Evolutionary conservation across 2,888 invertebrate genomes (phyloP), one percentile per base, ranked within the genome.

Genomic region (Volucella bombylans): DNA sequence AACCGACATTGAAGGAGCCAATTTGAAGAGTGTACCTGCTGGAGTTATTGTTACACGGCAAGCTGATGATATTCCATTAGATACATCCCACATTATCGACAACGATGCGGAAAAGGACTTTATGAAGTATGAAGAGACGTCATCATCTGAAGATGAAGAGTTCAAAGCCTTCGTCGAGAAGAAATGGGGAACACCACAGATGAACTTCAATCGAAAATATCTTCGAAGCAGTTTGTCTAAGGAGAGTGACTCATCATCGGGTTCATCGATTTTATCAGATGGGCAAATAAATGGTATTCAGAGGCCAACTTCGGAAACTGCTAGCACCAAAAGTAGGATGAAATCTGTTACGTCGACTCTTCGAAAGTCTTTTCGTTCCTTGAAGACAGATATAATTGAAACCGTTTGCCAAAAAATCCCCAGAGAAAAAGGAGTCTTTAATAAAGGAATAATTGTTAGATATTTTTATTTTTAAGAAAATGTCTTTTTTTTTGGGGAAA

Each of bases 131-230:
- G 67, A 52, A n/a, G 72, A 68, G 4, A 10, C 38, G 9, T 73
- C 85, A 1, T 62, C 69, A 0, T 31, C 62, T 0, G 74, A 68
- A 3, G 79, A 89, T 18, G 87, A 88, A 1, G 89, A 89, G 76
- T 87, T 88, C 55, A 88, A 89, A 64, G 87, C 87, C 2, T 87
- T 85, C 45, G 87, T 90, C 38, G 89, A 88, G 41, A 90, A 90
- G 43, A 91, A 90, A 43, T 91, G 91, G 91, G 90, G 91, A 31
- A 91, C 91, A 10, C 91, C 91, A 3, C 91, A 90, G 62, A 54
- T 91, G 87, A 89, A 91, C 69, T 91, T 91, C 55, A 91, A 91
- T 87, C 89, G 91, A n/a, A 91, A 91, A 80, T 91, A 90, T 74
- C 87, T 91, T 57, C 88, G 87, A 15, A 88, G 79, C n/a, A 82